Evolutionary conservation across 2,888 invertebrate species (phyloP).

Genomic region (Patella pellucida): DNA sequence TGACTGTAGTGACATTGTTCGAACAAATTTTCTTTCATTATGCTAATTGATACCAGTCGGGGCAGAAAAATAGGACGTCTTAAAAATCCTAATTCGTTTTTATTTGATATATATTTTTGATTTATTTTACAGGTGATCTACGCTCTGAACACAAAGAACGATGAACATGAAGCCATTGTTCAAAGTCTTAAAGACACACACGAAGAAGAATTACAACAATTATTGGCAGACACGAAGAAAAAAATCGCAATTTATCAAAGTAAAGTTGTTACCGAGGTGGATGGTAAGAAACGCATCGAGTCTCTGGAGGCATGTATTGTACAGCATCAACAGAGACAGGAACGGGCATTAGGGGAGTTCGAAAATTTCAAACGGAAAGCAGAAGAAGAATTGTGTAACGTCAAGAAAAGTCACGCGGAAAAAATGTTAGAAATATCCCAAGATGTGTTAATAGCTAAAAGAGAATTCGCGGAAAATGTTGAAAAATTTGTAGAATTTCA

Average conservation of each 20-base stretch:
- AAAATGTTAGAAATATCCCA: slow-evolving; percentile 62
- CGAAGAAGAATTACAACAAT: slow-evolving; percentile 66
- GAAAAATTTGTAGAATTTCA: slow-evolving; percentile 55
- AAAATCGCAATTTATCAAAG: slow-evolving; percentile 59
- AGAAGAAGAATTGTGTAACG: slow-evolving; percentile 53
- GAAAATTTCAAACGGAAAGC: slow-evolving; percentile 55
- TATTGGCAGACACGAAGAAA: slow-evolving; percentile 64
- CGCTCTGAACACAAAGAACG: slow-evolving; percentile 71
- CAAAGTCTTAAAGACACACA: slow-evolving; percentile 65
- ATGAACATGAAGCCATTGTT: slow-evolving; percentile 69
- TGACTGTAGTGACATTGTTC: too few species aligned
- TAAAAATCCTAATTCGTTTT: too few species aligned
- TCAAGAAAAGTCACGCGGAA: slow-evolving; percentile 59
- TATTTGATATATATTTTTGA: neutral
- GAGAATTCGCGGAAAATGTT: slow-evolving; percentile 64
- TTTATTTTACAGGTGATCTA: slow-evolving; percentile 68
- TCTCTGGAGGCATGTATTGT: slow-evolving; percentile 53
- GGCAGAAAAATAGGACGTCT: too few species aligned
- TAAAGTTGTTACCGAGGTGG: slow-evolving; percentile 52
- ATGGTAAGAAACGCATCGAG: slow-evolving; percentile 50
- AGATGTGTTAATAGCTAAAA: slow-evolving; percentile 62
- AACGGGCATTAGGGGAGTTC: slow-evolving; percentile 54
- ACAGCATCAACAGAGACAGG: slow-evolving; percentile 56
- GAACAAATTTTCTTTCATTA: too few species aligned
- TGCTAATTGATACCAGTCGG: too few species aligned